Base-by-base conservation (phyloP, 2,113 vertebrate genomes). In the Crotophaga sulcirostris region DNA sequence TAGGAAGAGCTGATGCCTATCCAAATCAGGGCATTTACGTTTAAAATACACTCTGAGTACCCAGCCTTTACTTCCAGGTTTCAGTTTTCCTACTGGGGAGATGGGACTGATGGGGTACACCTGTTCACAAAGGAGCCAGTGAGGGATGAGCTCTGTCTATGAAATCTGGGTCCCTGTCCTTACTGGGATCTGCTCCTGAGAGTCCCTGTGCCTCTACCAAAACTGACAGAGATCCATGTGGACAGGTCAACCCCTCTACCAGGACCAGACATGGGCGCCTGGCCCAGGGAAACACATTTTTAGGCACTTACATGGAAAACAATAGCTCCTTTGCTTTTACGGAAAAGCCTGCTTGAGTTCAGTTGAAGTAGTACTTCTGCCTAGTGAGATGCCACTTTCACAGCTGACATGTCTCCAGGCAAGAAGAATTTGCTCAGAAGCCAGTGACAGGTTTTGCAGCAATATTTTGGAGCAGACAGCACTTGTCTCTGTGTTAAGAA, bases 221-320 rank as follows among this genome's bases (percentile, higher is more conserved):
- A 34, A 52, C 18, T 1, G 3, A 33, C 0, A 0, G 25, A 16
- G 29, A 72, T 38, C 64, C 16, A 38, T 5, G 2, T 1, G 11
- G 36, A 59, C 26, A n/a, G 75, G 8, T 15, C 9, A 4, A 76
- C 45, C 47, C 19, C 28, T 36, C 77, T 86, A 28, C n/a, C 63
- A 77, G n/a, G 36, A 89, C 21, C 56, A 84, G 56, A 6, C 24
- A 63, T 7, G 52, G 47, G 52, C 4, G 1, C 12, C 60, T 75
- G 9, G 33, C 56, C 55, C 64, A 84, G 38, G 13, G 17, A 74
- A 93, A 83, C 21, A 40, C 0, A 0, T 21, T 85, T 91, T 79
- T 44, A 87, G 67, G 34, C 0, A 2, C n/a, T 63, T 79, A 63
- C 28, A 31, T 87, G 52, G 84, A 84, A 87, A 87, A 70, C 0